Percentiles rank a stretch among this genome's conserved stretches.
Evolutionary conservation across 2,113 vertebrate genomes (phyloP).

Genomic region (Leucoraja erinaceus): DNA sequence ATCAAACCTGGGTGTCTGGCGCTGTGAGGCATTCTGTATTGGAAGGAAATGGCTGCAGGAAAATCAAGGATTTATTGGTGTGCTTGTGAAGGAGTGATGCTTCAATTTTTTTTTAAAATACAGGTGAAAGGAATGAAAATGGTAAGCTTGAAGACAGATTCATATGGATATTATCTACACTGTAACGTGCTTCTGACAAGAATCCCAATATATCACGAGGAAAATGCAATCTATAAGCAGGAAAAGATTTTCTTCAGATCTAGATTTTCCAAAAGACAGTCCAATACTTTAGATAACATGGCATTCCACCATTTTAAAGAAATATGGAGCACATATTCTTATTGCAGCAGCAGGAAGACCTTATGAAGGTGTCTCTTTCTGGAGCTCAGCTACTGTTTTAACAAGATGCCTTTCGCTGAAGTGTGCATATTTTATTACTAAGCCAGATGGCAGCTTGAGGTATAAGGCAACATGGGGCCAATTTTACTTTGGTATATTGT

Average conservation of each 20-base stretch:
- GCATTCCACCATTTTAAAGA: not conserved
- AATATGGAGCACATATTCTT: not conserved
- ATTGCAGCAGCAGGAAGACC: not conserved
- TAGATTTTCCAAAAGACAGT: not conserved
- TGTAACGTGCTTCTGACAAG: not conserved
- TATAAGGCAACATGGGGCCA: not conserved
- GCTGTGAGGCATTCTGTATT: no score
- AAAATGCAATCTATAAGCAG: not conserved
- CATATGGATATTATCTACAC: not conserved
- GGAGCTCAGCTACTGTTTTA: not conserved
- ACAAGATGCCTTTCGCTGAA: not conserved
- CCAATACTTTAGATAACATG: not conserved
- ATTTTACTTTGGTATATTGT: conserved; percentile 13
- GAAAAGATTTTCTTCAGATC: not conserved
- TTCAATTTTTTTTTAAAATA: conserved; percentile 6
- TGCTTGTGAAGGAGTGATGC: not conserved
- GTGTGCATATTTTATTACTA: not conserved
- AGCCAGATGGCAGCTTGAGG: not conserved
- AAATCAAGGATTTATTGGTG: not conserved
- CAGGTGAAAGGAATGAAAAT: not conserved
- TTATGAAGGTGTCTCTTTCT: not conserved
- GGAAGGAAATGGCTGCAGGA: not conserved
- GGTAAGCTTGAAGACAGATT: not conserved
- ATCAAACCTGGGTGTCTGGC: no score
- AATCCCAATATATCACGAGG: not conserved